Conservation (phyloP, 2,888 invertebrate genomes). For the Odontothrips loti region DNA sequence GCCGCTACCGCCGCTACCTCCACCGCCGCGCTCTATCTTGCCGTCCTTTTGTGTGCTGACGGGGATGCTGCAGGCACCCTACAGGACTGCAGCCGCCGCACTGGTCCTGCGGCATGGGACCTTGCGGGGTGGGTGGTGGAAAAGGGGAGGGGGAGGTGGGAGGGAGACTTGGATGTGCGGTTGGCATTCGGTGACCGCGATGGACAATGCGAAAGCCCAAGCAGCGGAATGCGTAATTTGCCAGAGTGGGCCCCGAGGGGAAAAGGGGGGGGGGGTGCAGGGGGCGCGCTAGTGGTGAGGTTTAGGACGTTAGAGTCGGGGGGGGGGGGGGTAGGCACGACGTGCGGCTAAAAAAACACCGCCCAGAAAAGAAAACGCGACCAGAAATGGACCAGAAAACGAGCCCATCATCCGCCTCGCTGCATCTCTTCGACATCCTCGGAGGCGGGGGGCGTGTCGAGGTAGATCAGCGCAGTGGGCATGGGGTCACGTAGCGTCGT, state of each 20-base stretch:
- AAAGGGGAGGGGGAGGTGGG: too few species aligned
- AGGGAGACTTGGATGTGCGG: too few species aligned
- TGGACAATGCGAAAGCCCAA: conserved; percentile 6
- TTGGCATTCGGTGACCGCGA: conserved; percentile 4
- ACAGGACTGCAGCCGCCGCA: neutral
- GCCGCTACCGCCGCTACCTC: neutral
- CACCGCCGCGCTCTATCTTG: too few species aligned
- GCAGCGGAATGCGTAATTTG: conserved; percentile 14
- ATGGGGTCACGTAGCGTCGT: too few species aligned
- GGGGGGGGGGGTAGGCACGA: neutral
- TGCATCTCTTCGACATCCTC: too few species aligned
- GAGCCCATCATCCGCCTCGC: too few species aligned
- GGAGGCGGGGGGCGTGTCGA: too few species aligned
- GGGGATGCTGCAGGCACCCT: neutral
- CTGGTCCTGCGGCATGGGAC: too few species aligned
- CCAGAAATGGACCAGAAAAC: too few species aligned
- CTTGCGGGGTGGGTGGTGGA: neutral
- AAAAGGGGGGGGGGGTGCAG: neutral
- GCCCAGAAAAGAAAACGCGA: too few species aligned
- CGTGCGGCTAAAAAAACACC: too few species aligned
- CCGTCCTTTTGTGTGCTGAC: neutral
- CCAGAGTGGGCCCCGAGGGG: neutral
- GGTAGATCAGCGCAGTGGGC: too few species aligned
- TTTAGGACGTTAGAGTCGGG: neutral
- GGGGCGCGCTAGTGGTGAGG: neutral